These are phyloP conservation scores for Serinus canaria DNA, from an alignment of 2,113 vertebrate genomes.

Conservation along the genomic window DNA sequence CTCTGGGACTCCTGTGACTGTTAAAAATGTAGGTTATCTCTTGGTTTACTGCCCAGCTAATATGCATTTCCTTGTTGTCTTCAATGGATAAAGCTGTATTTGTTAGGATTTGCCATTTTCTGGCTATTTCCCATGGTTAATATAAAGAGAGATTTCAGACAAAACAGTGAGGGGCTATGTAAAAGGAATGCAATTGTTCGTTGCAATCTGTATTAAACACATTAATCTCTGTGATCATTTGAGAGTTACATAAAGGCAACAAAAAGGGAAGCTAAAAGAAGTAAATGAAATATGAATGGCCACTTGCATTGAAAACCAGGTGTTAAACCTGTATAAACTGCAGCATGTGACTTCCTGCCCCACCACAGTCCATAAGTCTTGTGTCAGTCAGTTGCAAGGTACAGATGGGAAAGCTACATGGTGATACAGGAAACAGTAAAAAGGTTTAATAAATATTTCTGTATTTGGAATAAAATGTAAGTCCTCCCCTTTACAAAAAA, in stretches of 20 bases:
- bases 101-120: slow-evolving; percentile 8
- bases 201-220: slow-evolving; percentile 38
- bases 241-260: not conserved
- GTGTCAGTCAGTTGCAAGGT: not conserved
- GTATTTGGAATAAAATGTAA: not conserved
- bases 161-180: not conserved
- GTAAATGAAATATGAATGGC: not conserved
- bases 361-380: rapidly evolving
- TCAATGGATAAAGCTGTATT: not conserved
- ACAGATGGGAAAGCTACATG: not conserved
- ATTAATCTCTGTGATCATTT: not conserved
- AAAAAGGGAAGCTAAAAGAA: not conserved
- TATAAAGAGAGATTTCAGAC: not conserved
- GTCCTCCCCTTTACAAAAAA: not conserved
- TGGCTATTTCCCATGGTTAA: not conserved
- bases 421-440: not conserved
- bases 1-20: not conserved
- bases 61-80: slow-evolving; percentile 35
- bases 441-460: not conserved
- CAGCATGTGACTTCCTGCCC: not conserved
- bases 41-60: slow-evolving; percentile 31
- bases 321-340: not conserved
- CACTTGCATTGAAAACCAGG: not conserved
- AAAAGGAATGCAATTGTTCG: slow-evolving; percentile 47
- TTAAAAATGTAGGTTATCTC: slow-evolving; percentile 42